Evolutionary conservation across 2,113 vertebrate genomes (phyloP).

Genomic region (Stegastes partitus): DNA sequence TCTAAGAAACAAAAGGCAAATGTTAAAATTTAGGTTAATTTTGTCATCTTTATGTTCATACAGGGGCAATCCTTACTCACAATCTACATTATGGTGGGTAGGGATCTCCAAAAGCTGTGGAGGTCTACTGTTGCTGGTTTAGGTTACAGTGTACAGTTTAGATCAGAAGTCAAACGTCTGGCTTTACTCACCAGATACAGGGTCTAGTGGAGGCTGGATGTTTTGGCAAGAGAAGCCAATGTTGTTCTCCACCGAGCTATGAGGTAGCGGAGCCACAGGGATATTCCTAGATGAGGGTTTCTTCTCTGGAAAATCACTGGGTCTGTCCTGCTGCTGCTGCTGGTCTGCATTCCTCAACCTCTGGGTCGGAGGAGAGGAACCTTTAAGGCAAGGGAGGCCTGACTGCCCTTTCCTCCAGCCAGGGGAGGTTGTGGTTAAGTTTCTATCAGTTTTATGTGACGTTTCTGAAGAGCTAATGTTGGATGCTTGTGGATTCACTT

Average conservation of each 20-base stretch:
- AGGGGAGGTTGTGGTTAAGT: constrained; percentile 38
- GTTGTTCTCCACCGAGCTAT: constrained; percentile 68
- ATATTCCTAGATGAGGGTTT: constrained; percentile 24
- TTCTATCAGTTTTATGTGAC: constrained; percentile 15
- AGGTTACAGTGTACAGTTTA: not conserved
- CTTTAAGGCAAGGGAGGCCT: constrained; percentile 30
- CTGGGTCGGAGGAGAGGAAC: constrained; percentile 38
- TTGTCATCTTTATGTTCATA: not conserved
- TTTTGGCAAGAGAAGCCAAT: constrained; percentile 74
- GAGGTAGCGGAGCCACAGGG: constrained; percentile 17
- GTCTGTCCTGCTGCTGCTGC: constrained; percentile 23
- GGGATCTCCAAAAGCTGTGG: not conserved
- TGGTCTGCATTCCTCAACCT: constrained; percentile 21
- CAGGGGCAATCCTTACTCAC: not conserved
- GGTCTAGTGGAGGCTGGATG: constrained; percentile 16
- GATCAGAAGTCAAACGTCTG: not conserved
- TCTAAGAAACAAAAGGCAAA: constrained; percentile 43
- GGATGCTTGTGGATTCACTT: constrained; percentile 29
- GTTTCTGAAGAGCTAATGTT: constrained; percentile 19
- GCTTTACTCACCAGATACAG: constrained; percentile 80
- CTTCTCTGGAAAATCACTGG: constrained; percentile 33
- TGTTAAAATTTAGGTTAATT: not conserved
- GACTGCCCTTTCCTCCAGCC: constrained; percentile 41
- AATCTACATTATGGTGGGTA: not conserved
- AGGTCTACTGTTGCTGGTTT: not conserved